Base-by-base conservation (phyloP, 2,797 vertebrate species). In the Phoeniculus purpureus region DNA sequence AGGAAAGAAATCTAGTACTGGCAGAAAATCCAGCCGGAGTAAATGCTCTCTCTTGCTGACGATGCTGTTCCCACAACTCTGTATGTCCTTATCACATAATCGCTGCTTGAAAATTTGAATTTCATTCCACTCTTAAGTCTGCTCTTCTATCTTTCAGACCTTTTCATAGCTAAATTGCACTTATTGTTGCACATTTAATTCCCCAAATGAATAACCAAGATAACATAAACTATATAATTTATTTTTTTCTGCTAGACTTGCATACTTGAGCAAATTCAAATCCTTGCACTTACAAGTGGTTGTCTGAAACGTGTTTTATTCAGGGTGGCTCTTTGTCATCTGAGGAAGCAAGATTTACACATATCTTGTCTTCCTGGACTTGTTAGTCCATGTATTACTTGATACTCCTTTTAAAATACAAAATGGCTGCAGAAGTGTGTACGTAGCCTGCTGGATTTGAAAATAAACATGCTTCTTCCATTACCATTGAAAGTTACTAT, bases 151-250 rank as follows among this genome's bases (percentile, higher is more conserved):
- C 61, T 92, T 94, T 79, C 85, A 79, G 66, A 88, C 83, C 27
- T 86, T 92, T 92, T 89, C 3, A 25, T 73, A 71, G 81, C 59
- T 76, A 81, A 91, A 92, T 92, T 95, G 59, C 72, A 60, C 56
- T 91, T 92, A 91, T 4, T 92, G 81, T 93, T 94, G 76, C 45
- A 75, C 45, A 2, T 79, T 89, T 95, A 91, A 85, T 87, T 93
- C 76, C 59, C 34, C 45, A 92, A 91, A 89, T 92, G 87, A 85
- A 62, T 67, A 89, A 62, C 58, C 52, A 92, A 78, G 74, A 67
- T 94, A 93, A 75, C 62, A 40, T 72, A 73, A 92, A 85, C 52
- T 52, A 34, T 54, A 4, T 75, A 18, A 20, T 94, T 94, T 12
- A 37, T 92, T 71, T 92, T 43, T 95, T 89, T 59, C 60, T 91